phyloP scores from a whole-genome alignment of 2,888 invertebrate species.

The Euzetes globulus region DNA sequence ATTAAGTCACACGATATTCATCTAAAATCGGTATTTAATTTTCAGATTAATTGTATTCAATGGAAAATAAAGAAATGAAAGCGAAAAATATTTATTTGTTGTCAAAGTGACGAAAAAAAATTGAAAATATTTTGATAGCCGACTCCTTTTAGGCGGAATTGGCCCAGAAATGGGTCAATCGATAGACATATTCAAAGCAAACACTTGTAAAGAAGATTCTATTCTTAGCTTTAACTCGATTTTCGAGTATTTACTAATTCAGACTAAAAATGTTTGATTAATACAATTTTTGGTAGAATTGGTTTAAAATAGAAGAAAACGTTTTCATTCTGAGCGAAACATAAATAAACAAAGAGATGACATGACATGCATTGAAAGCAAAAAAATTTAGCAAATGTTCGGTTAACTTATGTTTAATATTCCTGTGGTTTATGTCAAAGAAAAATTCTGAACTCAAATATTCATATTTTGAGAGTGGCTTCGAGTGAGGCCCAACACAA shows the following conservation, averaged over 20 bases:
- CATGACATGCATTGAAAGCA: not conserved
- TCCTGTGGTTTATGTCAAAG: not conserved
- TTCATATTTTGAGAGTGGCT: not conserved
- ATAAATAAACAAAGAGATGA: constrained; percentile 20
- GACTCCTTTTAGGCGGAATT: not conserved
- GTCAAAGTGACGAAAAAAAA: not conserved
- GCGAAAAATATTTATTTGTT: not conserved
- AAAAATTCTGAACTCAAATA: not conserved
- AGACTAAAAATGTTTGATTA: constrained; percentile 3
- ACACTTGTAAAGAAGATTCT: not conserved
- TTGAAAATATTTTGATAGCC: not conserved
- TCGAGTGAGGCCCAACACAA: not conserved
- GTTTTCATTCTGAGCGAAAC: not conserved
- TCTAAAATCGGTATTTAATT: not conserved
- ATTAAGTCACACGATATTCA: too few species aligned
- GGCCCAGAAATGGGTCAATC: constrained; percentile 5
- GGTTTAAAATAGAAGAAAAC: not conserved
- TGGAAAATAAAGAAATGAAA: not conserved
- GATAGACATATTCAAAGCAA: not conserved
- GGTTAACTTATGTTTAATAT: not conserved
- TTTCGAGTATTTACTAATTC: not conserved
- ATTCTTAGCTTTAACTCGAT: not conserved
- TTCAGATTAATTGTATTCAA: not conserved
- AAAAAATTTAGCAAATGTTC: not conserved
- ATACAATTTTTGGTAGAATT: not conserved